A percentile compares a stretch with the other conserved stretches of the same genome.
These are phyloP conservation scores for Nilaparvata lugens DNA, from an alignment of 1,140 invertebrate genomes.

Conservation along the genomic window DNA sequence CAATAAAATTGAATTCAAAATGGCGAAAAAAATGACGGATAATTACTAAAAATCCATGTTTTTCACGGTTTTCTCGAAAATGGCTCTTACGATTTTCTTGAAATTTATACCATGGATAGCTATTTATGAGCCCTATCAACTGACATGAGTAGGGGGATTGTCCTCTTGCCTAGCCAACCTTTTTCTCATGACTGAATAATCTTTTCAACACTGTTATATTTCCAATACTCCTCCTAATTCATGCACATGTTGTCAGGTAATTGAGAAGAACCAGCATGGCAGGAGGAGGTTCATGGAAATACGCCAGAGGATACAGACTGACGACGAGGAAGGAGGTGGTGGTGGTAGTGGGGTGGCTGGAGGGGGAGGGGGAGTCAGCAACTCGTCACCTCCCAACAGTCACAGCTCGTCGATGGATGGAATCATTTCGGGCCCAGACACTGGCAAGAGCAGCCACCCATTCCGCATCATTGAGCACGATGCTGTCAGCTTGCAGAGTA, in stretches of 20 bases:
- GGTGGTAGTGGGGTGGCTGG: conserved; percentile 35
- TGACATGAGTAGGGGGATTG: too few relatives aligned
- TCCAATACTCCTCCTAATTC: too few relatives aligned
- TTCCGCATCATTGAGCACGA: conserved; percentile 79
- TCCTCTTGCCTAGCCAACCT: too few relatives aligned
- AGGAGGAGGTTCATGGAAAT: conserved; percentile 69
- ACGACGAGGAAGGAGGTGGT: conserved; percentile 56
- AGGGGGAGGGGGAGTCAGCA: conserved; percentile 46
- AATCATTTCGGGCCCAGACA: conserved; percentile 41
- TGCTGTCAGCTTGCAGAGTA: conserved; percentile 73
- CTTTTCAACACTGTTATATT: too few relatives aligned
- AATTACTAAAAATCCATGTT: too few relatives aligned
- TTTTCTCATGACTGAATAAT: too few relatives aligned
- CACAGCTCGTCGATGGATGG: conserved; percentile 62
- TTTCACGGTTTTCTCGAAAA: too few relatives aligned
- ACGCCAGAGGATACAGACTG: conserved; percentile 71
- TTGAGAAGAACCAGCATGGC: conserved; percentile 32
- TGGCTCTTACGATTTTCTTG: too few relatives aligned
- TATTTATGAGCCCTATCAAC: too few relatives aligned
- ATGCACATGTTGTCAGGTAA: conserved; percentile 12
- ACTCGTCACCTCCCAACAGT: conserved; percentile 65
- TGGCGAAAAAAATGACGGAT: too few relatives aligned
- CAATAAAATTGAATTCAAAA: too few relatives aligned
- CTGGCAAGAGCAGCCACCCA: conserved; percentile 55
- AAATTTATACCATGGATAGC: too few relatives aligned